Conservation (phyloP, 2,888 invertebrate genomes). For the Saturnia japonica region DNA sequence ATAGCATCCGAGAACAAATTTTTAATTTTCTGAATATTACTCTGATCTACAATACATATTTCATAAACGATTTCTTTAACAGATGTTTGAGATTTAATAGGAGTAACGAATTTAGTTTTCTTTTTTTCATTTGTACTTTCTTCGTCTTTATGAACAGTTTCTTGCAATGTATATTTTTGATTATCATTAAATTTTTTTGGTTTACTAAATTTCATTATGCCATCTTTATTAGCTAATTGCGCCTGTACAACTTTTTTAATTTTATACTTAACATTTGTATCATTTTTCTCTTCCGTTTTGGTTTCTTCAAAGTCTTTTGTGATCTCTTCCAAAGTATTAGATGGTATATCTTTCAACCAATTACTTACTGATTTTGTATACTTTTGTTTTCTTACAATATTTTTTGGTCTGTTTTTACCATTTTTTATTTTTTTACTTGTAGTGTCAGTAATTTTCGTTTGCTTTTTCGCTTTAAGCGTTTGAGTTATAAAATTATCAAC, state of each 20-base stretch:
- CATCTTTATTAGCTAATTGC: conserved; percentile 61
- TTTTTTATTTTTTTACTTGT: conserved; percentile 44
- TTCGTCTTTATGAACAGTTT: conserved; percentile 18
- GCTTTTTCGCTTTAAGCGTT: conserved; percentile 21
- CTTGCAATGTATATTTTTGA: conserved; percentile 17
- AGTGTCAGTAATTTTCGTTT: conserved; percentile 29
- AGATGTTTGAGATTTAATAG: conserved; percentile 59
- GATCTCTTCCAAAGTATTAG: conserved; percentile 28
- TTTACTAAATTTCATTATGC: conserved; percentile 66
- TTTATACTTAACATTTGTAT: conserved; percentile 28
- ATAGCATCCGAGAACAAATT: conserved; percentile 25
- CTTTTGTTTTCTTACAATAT: conserved; percentile 49
- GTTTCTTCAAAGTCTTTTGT: conserved; percentile 16
- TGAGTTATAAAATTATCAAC: not conserved
- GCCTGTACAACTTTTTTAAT: conserved; percentile 58
- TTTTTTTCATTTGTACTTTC: conserved; percentile 43
- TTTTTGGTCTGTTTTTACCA: conserved; percentile 28
- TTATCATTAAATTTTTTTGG: conserved; percentile 37
- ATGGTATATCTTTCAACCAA: conserved; percentile 55
- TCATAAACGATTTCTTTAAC: conserved; percentile 51
- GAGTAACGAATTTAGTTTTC: conserved; percentile 58
- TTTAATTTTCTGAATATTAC: conserved; percentile 28
- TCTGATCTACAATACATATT: conserved; percentile 40
- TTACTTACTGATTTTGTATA: conserved; percentile 59
- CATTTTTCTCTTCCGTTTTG: conserved; percentile 12